A percentile compares a stretch with the other conserved stretches of the same genome.
These are phyloP conservation scores for Drosophila affinis DNA, from an alignment of 2,888 invertebrate genomes.

Conservation along the genomic window DNA sequence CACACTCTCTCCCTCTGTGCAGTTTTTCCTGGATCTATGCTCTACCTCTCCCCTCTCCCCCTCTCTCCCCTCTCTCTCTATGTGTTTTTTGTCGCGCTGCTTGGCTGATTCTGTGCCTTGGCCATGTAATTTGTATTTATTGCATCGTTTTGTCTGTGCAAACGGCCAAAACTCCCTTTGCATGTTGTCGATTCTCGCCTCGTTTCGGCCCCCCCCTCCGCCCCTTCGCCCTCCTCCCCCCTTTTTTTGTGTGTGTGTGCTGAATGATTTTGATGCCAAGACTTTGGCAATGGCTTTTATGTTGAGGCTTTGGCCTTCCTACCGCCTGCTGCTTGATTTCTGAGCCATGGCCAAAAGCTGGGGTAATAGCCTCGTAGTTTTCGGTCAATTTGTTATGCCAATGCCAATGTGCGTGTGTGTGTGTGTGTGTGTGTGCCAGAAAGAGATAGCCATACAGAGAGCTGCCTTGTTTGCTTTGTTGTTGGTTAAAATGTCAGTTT, in stretches of 20 bases:
- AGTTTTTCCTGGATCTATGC: slow-evolving; percentile 18
- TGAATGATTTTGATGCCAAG: slow-evolving; percentile 41
- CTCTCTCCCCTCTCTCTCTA: slow-evolving; percentile 4
- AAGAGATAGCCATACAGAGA: neutral
- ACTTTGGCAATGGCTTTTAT: slow-evolving; percentile 70
- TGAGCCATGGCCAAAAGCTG: slow-evolving; percentile 54
- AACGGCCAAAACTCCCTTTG: slow-evolving; percentile 79
- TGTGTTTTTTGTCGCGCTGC: slow-evolving; percentile 35
- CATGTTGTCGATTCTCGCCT: slow-evolving; percentile 73
- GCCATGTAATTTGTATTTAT: slow-evolving; percentile 82
- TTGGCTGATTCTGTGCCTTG: slow-evolving; percentile 65
- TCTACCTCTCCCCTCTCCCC: neutral
- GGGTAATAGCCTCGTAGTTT: slow-evolving; percentile 79
- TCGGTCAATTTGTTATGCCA: slow-evolving; percentile 80
- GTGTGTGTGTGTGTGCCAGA: slow-evolving; percentile 6
- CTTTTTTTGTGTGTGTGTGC: slow-evolving; percentile 10
- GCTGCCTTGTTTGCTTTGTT: slow-evolving; percentile 51
- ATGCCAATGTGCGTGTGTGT: slow-evolving; percentile 38
- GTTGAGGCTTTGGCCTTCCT: slow-evolving; percentile 47
- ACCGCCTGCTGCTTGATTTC: slow-evolving; percentile 67
- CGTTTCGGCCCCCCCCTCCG: neutral
- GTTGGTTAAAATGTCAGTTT: slow-evolving; percentile 69
- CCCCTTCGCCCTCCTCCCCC: too few species aligned
- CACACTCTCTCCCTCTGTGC: slow-evolving; percentile 2
- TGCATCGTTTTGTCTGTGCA: slow-evolving; percentile 81